Evolutionary conservation across 2,797 vertebrate species (phyloP), one percentile per base, ranked within the genome.

Genomic region (Tapera naevia): DNA sequence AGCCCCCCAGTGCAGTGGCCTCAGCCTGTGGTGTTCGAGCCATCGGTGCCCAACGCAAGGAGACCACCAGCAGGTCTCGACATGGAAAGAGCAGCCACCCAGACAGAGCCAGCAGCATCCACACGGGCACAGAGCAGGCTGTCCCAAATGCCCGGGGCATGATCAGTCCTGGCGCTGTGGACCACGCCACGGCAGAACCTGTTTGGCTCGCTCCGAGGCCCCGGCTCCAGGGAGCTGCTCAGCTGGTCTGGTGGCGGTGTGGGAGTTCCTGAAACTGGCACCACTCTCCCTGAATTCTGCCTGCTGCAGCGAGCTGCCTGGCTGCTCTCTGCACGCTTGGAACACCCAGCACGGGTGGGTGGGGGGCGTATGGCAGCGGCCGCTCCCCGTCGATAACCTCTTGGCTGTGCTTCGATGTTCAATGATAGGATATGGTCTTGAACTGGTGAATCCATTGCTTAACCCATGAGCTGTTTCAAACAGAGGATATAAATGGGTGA

Each of bases 191-290:
- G 1, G 93, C 73, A 88, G 78, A 96, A 96, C 96, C 88, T 13
- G 96, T 90, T 48, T 33, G 93, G 64, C 95, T 81, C 0, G 96
- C 91, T 95, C 50, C 1, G 76, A 92, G 94, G 95, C 89, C 60
- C 69, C 81, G 72, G 94, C 67, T 83, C 91, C 86, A 33, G 58
- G 80, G 35, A 95, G 95, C 93, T 76, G 95, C 94, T 94, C 30
- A 3, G 82, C 95, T 89, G 94, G 73, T 89, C 93, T 53, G 79
- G 51, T 60, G 80, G 51, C 30, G 76, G 64, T 17, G 86, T 90
- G 93, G 88, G 83, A 95, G 94, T 35, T 94, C 65, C 83, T 90
- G 88, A 56, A 62, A 51, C 70, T 51, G 65, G 57, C 66, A 71
- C 0, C 0, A 8, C 75, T 67, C 69, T 69, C 25, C 61, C 57